Evolutionary conservation across 2,888 invertebrate species (phyloP), one percentile per base, ranked within the genome.

Genomic region (Coleophora flavipennella): DNA sequence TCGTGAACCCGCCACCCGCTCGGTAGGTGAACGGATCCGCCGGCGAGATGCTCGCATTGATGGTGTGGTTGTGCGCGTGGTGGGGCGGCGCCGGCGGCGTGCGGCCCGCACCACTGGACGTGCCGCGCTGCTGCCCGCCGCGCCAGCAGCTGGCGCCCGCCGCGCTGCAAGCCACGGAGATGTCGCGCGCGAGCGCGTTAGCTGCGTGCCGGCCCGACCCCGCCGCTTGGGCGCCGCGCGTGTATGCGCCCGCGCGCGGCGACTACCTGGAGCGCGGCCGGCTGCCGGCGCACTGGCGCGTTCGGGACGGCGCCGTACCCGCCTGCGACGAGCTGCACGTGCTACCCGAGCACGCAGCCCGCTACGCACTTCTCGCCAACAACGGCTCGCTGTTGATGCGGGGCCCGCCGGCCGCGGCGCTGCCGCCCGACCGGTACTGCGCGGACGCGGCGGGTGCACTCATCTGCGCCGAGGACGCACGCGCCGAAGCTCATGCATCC

Each of bases 361-460:
- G 71, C 33, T 83, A 73, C 60, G 89, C 86, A 53, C 62, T 90
- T 32, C 68, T 90, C n/a, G 85, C 91, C 44, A 88, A 88, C 49
- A 90, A 89, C 64, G 94, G 91, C 0, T 87, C 88, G 8, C 76
- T 91, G 40, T 77, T 86, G 53, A 63, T 90, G 44, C 78, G 88
- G 0, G 86, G 87, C 39, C 57, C 59, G 36, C 48, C 38, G 31
- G 52, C 43, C 28, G 40, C 35, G 10, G 75, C 79, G 35, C 66
- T 91, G 42, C 74, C 87, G 6, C 87, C 90, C 0, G 65, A 67
- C 1, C 83, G 87, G 31, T 93, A 88, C 67, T 94, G 94, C 67
- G 86, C 90, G 32, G 93, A 93, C 62, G 76, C 86, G 29, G 81
- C 81, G 12, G 88, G 87, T 2, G 88, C 90, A 8, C 72, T 93